Evolutionary conservation across 2,888 invertebrate genomes (phyloP).

Genomic region (Diplolepis rosae): DNA sequence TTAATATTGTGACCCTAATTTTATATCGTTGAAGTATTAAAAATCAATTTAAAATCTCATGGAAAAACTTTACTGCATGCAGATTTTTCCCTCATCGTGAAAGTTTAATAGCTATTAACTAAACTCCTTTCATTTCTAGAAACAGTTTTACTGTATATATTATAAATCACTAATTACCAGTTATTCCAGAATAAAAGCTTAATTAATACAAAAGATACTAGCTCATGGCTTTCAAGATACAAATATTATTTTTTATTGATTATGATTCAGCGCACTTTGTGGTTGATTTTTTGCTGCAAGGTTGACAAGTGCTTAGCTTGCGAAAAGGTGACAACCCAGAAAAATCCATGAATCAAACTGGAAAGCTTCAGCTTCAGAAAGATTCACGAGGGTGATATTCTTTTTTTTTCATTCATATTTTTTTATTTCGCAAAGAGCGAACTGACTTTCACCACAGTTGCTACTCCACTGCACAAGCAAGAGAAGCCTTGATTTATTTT

Average conservation of each 20-base stretch:
- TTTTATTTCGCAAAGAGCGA: constrained; percentile 42
- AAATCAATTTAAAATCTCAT: background rate
- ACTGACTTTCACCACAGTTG: constrained; percentile 38
- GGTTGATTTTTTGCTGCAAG: background rate
- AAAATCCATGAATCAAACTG: constrained; percentile 45
- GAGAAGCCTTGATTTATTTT: constrained; percentile 63
- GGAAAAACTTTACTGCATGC: too few relatives aligned
- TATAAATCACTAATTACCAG: too few relatives aligned
- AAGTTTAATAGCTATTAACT: too few relatives aligned
- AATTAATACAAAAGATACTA: too few relatives aligned
- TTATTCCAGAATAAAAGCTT: too few relatives aligned
- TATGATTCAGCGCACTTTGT: background rate
- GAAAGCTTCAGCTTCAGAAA: constrained; percentile 12
- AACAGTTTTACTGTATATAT: too few relatives aligned
- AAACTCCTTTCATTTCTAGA: too few relatives aligned
- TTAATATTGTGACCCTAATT: too few relatives aligned
- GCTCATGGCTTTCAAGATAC: too few relatives aligned
- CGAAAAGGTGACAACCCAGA: constrained; percentile 1
- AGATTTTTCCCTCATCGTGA: too few relatives aligned
- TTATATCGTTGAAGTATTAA: too few relatives aligned
- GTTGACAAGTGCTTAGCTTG: background rate
- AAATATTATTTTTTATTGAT: too few relatives aligned
- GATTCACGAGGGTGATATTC: constrained; percentile 17
- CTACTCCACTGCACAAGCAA: constrained; percentile 39
- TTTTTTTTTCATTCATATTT: constrained; percentile 29